Evolutionary conservation across 2,888 invertebrate species (phyloP), one percentile per base, ranked within the genome.

Genomic region (Notodonta dromedarius): DNA sequence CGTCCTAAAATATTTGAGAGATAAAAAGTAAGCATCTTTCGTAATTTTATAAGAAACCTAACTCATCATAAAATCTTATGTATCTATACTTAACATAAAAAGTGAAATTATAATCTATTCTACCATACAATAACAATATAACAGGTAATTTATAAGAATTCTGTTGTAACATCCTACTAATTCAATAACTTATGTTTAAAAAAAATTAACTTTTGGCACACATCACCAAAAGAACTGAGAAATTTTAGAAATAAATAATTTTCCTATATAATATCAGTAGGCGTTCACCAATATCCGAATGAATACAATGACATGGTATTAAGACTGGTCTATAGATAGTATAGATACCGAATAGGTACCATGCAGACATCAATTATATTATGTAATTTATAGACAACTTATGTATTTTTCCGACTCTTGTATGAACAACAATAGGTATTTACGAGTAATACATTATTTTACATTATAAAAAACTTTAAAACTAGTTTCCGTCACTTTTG

Each of bases 141-240:
- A 60, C 48, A 73, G 82, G 80, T 83, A 86, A 83, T 81, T 76
- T 79, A 79, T 56, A 67, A 61, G 63, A 64, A 73, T 70, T 71
- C 56, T 60, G 63, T 12, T 66, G 61, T 66, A 61, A 73, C 67
- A 70, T 74, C 60, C 67, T 71, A 77, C 61, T 78, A 80, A 74
- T 77, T 67, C 63, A 78, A 73, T 74, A 78, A 81, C 77, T 79
- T 80, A 80, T 61, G 63, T 70, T 42, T 62, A 70, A 71, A 71
- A 71, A 70, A 67, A 78, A 14, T n/a, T 44, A 53, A 16, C 11
- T 84, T 88, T 90, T 90, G 89, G 89, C 90, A 90, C 88, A 72
- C 75, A 73, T 82, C 61, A 84, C 87, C 87, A 88, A 87, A 86
- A 78, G 61, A 65, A 63, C 58, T 12, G 54, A 48, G 57, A 59